A percentile compares a stretch with the other conserved stretches of the same genome.
These are phyloP conservation scores for Sarcophaga variegata DNA, from an alignment of 2,888 invertebrate species.

Conservation along the genomic window DNA sequence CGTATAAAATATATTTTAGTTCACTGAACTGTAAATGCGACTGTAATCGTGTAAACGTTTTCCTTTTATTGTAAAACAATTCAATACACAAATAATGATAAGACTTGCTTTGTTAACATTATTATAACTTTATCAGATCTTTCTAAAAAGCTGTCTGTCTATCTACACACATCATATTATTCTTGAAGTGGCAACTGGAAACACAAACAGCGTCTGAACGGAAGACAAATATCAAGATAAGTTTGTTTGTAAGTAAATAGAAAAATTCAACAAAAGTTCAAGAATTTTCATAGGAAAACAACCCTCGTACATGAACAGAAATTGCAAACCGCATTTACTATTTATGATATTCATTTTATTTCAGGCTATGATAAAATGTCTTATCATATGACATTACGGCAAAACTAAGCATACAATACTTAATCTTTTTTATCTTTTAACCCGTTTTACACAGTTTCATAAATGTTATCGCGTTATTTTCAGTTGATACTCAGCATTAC, in stretches of 20 bases:
- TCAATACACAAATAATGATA: no score
- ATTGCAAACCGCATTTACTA: background rate
- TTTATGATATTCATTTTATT: background rate
- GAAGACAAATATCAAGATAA: background rate
- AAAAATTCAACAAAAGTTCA: background rate
- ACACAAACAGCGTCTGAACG: background rate
- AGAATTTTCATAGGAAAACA: background rate
- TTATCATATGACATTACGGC: background rate
- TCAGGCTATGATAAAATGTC: background rate
- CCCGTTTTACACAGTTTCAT: constrained; percentile 18
- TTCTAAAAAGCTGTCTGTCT: constrained; percentile 1
- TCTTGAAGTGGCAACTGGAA: background rate
- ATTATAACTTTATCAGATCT: background rate
- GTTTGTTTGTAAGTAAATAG: background rate
- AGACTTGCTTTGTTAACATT: no score
- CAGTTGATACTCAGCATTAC: background rate
- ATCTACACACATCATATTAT: background rate
- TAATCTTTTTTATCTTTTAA: constrained; percentile 22
- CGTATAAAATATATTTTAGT: no score
- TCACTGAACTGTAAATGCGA: no score
- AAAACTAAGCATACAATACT: background rate
- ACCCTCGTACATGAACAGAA: background rate
- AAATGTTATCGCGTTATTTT: constrained; percentile 7
- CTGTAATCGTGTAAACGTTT: no score
- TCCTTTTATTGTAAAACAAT: no score